A percentile compares a stretch with the other conserved stretches of the same genome.
Evolutionary conservation across 2,888 invertebrate genomes (phyloP).

Genomic region (Melanotus villosus): DNA sequence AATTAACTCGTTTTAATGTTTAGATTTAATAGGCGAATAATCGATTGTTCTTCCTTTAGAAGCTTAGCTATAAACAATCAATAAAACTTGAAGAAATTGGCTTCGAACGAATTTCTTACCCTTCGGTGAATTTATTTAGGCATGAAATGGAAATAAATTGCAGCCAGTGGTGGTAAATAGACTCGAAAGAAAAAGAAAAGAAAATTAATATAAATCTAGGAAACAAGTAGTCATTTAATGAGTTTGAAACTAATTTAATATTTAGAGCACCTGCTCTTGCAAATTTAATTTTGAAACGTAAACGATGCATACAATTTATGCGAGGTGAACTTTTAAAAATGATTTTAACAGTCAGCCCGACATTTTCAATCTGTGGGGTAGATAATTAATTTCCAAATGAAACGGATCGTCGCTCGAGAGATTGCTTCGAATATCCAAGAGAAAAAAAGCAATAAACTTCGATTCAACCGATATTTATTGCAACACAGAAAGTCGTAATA

Average conservation of each 20-base stretch:
- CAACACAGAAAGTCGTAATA: no score
- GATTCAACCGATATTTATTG: no score
- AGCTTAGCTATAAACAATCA: no score
- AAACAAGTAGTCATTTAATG: conserved; percentile 16
- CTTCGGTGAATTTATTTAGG: no score
- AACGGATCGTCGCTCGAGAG: neutral
- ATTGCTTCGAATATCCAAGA: no score
- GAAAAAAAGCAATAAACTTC: no score
- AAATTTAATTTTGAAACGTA: conserved; percentile 19
- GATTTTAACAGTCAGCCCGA: neutral
- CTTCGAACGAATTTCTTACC: no score
- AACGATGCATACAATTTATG: conserved; percentile 21
- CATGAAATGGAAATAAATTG: neutral
- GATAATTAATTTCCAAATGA: neutral
- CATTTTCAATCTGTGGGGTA: neutral
- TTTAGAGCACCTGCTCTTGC: conserved; percentile 14
- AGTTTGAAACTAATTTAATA: conserved; percentile 22
- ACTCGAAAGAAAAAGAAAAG: neutral
- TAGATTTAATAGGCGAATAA: neutral
- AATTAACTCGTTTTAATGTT: neutral
- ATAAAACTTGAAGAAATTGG: no score
- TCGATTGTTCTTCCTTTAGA: neutral
- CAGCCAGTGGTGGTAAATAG: neutral
- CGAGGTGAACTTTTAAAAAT: conserved; percentile 10
- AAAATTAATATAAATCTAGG: conserved; percentile 1